Evolutionary conservation across 2,113 vertebrate species (phyloP), one percentile per base, ranked within the genome.

Genomic region (Malaclemys terrapin): DNA sequence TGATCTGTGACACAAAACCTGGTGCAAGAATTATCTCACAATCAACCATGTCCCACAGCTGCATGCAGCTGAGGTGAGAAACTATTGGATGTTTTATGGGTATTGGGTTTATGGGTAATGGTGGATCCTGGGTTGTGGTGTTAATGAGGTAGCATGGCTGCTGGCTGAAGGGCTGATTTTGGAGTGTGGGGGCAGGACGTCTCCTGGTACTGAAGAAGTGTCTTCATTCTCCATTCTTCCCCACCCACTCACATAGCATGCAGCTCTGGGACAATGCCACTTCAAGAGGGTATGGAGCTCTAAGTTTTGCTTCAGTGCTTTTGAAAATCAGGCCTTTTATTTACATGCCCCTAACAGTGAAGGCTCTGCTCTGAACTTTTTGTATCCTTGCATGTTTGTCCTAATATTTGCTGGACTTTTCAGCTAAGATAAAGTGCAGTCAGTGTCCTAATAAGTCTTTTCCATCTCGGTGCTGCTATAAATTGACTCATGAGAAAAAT

Each of bases 401-500:
- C 7, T 90, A 54, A 3, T 90, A 31, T 20, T 78, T 93, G 12
- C 4, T 76, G 84, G 31, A 82, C 56, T 49, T 90, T 94, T 88
- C 27, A 25, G 4, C 76, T 72, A 1, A 89, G 20, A 80, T 82
- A n/a, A 87, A 91, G 84, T 76, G 45, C 72, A 35, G 17, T 86
- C 9, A 82, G 8, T 65, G 42, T 96, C 27, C n/a, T 93, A 2
- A 88, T 87, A 93, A 82, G 82, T 10, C 87, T 79, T 11, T 5
- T 86, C 75, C 89, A 19, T 94, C 57, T 87, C 59, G 82, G 81
- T 91, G 59, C 62, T 87, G 53, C 79, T 87, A 76, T 65, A 82
- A 35, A 57, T 65, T n/a, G 57, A 62, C 65, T 76, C 79, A 62
- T 82, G 80, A 53, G 85, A 52, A 95, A 94, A 84, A 85, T 91